phyloP scores from a whole-genome alignment of 2,888 invertebrate genomes.

The Leptopilina drosophilae region DNA sequence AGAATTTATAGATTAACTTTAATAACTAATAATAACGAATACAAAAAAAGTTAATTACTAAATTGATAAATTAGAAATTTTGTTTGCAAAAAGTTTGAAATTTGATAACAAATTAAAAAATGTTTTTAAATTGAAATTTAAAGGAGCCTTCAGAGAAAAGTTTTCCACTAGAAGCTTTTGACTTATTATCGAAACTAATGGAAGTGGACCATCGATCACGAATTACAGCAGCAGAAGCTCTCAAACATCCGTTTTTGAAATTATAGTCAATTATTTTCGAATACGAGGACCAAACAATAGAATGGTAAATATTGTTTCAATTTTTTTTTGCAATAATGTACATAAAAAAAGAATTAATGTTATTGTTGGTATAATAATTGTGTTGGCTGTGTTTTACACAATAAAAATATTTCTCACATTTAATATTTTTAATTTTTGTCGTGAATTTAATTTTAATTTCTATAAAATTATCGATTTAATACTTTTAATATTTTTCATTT shows the following conservation, averaged over 20 bases:
- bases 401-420: neutral
- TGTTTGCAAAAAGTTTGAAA: too few species aligned
- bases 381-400: constrained; percentile 12
- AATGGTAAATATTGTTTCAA: constrained; percentile 48
- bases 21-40: too few species aligned
- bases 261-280: constrained; percentile 18
- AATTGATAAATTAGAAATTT: too few species aligned
- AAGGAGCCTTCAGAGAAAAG: constrained; percentile 63
- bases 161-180: constrained; percentile 86
- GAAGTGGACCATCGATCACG: constrained; percentile 88
- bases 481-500: too few species aligned
- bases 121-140: constrained; percentile 52
- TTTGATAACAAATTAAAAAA: too few species aligned
- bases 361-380: neutral
- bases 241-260: constrained; percentile 86
- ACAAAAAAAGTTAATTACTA: constrained; percentile 51
- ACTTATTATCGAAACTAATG: constrained; percentile 84
- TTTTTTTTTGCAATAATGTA: constrained; percentile 23
- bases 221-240: constrained; percentile 85
- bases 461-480: neutral
- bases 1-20: too few species aligned
- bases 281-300: neutral
- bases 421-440: neutral
- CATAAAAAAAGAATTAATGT: neutral
- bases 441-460: neutral